Percentiles rank a stretch among this genome's conserved stretches.
These are phyloP conservation scores for Hemichromis elongatus DNA, from an alignment of 2,113 vertebrate species.

Conservation along the genomic window DNA sequence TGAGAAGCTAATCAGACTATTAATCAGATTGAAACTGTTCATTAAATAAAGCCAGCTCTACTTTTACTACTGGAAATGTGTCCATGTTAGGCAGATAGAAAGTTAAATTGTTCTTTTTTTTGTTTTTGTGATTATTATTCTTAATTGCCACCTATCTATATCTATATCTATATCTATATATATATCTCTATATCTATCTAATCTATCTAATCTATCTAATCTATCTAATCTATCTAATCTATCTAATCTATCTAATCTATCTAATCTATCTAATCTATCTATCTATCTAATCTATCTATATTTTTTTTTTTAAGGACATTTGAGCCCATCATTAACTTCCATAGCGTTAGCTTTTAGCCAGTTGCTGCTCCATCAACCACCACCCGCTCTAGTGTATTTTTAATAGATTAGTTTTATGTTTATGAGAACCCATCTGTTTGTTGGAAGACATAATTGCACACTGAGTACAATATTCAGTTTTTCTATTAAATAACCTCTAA, in stretches of 20 bases:
- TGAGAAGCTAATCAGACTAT: background rate
- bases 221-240: too few relatives aligned
- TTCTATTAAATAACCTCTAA: background rate
- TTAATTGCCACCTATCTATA: background rate
- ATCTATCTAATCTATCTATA: too few relatives aligned
- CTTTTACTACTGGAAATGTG: slow-evolving; percentile 13
- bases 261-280: too few relatives aligned
- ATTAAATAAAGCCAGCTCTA: background rate
- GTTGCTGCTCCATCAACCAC: background rate
- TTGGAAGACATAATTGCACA: background rate
- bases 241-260: too few relatives aligned
- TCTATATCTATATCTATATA: too few relatives aligned
- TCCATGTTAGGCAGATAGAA: background rate
- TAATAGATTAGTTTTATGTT: background rate
- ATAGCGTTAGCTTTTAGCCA: background rate
- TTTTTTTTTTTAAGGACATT: background rate
- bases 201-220: too few relatives aligned
- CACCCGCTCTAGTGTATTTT: background rate
- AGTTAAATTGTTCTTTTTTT: slow-evolving; percentile 24
- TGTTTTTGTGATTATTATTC: slow-evolving; percentile 16
- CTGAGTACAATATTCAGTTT: background rate
- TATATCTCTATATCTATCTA: too few relatives aligned
- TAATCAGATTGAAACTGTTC: background rate
- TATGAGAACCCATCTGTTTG: background rate
- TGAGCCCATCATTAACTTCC: background rate